These are phyloP conservation scores for Ashinkailepas kermadecensis DNA, from an alignment of 2,888 invertebrate species.

Conservation along the genomic window DNA sequence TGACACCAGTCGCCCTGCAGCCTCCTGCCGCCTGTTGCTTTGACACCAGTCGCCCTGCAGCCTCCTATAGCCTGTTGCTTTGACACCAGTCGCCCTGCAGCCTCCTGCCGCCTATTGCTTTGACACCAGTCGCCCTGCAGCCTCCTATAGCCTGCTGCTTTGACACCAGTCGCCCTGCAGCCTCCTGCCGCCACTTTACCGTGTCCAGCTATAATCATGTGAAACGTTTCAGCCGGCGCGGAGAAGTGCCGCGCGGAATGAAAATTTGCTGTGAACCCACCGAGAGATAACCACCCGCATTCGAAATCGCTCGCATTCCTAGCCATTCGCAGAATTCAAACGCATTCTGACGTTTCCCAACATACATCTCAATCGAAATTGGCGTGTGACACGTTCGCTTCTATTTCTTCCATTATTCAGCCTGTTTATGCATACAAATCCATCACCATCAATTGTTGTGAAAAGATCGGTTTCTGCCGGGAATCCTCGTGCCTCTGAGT, in stretches of 20 bases:
- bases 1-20: too few relatives aligned
- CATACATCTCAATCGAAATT: constrained; percentile 6
- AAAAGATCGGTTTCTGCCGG: background rate
- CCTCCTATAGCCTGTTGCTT: too few relatives aligned
- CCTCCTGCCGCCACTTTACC: too few relatives aligned
- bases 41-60: too few relatives aligned
- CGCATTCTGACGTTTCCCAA: background rate
- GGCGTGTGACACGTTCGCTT: background rate
- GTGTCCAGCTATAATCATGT: too few relatives aligned
- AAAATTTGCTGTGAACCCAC: background rate
- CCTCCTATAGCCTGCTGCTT: too few relatives aligned
- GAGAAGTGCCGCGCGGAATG: background rate
- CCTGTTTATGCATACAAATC: background rate
- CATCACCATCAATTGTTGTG: background rate
- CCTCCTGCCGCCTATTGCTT: too few relatives aligned
- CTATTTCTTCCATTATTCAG: background rate
- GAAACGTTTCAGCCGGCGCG: too few relatives aligned
- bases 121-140: too few relatives aligned
- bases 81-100: too few relatives aligned
- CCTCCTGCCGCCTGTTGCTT: too few relatives aligned
- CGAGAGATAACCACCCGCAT: background rate
- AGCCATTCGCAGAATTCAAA: background rate
- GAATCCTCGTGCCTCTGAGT: background rate
- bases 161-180: too few relatives aligned
- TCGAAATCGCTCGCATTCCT: background rate